Percentiles rank a stretch among this genome's conserved stretches.
Conservation (phyloP, 2,797 vertebrate species). For the Enteromius afrohamiltoni region DNA sequence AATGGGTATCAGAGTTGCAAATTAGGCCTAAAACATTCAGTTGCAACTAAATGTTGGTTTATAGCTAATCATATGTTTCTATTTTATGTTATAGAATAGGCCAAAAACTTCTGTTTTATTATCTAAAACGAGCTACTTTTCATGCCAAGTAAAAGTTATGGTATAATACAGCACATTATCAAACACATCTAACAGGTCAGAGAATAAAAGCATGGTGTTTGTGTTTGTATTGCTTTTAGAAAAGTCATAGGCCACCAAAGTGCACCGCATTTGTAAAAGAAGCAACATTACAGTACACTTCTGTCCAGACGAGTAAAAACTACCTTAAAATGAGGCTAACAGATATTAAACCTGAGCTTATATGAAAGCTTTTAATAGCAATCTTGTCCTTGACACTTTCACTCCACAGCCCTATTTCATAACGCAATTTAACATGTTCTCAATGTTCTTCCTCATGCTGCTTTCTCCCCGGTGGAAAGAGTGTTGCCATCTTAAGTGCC, state of each 20-base stretch:
- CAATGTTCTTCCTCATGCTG: not conserved
- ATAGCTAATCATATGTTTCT: not conserved
- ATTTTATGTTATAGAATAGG: not conserved
- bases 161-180: not conserved
- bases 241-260: not conserved
- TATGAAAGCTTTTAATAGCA: not conserved
- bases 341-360: constrained; percentile 5
- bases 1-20: not conserved
- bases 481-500: constrained; percentile 14
- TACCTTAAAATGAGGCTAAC: not conserved
- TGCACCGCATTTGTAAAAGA: not conserved
- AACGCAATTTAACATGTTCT: constrained; percentile 16
- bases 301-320: not conserved
- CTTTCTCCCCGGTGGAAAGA: not conserved
- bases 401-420: constrained; percentile 12
- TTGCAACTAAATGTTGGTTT: not conserved
- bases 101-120: not conserved
- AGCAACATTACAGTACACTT: not conserved
- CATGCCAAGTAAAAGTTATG: not conserved
- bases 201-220: not conserved
- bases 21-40: not conserved
- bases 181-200: not conserved
- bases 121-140: not conserved
- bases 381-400: constrained; percentile 11
- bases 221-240: not conserved